Base-by-base conservation (phyloP, 2,797 vertebrate species). In the Etheostoma perlongum region DNA sequence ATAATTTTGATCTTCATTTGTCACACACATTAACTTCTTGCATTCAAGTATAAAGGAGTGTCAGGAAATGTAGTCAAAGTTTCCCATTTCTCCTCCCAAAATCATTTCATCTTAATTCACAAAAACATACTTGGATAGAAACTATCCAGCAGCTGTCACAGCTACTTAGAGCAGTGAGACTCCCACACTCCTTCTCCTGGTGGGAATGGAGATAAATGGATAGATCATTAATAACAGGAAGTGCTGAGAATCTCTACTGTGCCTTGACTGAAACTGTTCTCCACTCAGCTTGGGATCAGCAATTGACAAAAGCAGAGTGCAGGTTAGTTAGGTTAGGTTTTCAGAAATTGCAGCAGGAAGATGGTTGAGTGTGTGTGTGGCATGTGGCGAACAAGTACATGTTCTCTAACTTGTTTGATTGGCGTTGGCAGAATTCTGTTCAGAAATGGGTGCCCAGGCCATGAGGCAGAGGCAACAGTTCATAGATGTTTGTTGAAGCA, bases 141-240 rank as follows among this genome's bases (percentile, higher is more conserved):
- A 68, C 19, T 70, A 30, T 30, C 30, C 30, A 6, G 30, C 4
- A 0, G 4, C 63, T 57, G 64, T 67, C 51, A 61, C 16, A 19
- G 67, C 72, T 74, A 18, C 79, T 82, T 44, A 58, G 9, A 46
- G 30, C 42, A 52, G 52, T 0, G 2, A 69, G 47, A 36, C 57
- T 77, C 2, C 27, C 30, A 15, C 64, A 3, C 21, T 81, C 60
- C n/a, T 23, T 57, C 47, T 69, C 1, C 0, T 5, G 23, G 13
- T 53, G 44, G 71, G 36, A 73, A 51, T 66, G 19, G 6, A 70
- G 72, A 74, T 66, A 23, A 74, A 80, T 76, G 67, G 72, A 58
- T 42, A 27, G 42, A 69, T 75, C 73, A 75, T 67, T 79, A 74
- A 74, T 78, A 67, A 74, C 59, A 82, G 83, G 81, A 87, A 82